A percentile compares a stretch with the other conserved stretches of the same genome.
Conservation (phyloP, 2,797 vertebrate species). For the Enteromius anoplus region DNA sequence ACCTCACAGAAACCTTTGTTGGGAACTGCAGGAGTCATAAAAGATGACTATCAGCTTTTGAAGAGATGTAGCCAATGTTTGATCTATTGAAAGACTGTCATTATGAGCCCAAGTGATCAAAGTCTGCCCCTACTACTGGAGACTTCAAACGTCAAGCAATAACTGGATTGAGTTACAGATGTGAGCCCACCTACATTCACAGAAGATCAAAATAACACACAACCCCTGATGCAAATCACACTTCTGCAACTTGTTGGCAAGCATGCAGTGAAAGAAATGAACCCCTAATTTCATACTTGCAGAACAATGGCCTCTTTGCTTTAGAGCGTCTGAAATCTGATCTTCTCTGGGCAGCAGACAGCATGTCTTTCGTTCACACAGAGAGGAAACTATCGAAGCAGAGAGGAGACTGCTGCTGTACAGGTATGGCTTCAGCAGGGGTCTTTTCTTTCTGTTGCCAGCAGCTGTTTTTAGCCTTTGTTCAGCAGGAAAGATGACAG, state of each 20-base stretch:
- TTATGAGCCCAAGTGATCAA: conserved; percentile 77
- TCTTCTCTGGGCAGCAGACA: conserved; percentile 13
- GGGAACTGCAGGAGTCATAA: conserved; percentile 57
- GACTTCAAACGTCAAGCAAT: conserved; percentile 82
- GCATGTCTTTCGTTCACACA: conserved; percentile 16
- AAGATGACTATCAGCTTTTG: conserved; percentile 66
- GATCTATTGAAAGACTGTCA: conserved; percentile 75
- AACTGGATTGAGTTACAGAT: conserved; percentile 76
- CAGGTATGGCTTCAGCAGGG: not conserved
- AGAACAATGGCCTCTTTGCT: conserved; percentile 25
- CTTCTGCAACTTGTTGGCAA: conserved; percentile 63
- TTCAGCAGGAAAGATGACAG: conserved; percentile 73
- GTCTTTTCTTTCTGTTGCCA: conserved; percentile 60
- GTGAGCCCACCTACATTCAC: conserved; percentile 62
- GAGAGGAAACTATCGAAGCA: conserved; percentile 28
- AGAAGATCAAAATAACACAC: conserved; percentile 65
- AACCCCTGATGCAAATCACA: conserved; percentile 60
- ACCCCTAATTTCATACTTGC: not conserved
- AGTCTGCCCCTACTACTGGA: conserved; percentile 75
- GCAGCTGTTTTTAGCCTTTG: conserved; percentile 62
- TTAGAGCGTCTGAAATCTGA: conserved; percentile 38
- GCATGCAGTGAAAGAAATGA: conserved; percentile 56
- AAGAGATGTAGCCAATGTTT: conserved; percentile 69
- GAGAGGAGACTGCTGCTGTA: not conserved
- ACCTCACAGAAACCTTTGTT: conserved; percentile 56